A percentile compares a stretch with the other conserved stretches of the same genome.
phyloP scores from a whole-genome alignment of 2,113 vertebrate genomes.

The Sorex fumeus region DNA sequence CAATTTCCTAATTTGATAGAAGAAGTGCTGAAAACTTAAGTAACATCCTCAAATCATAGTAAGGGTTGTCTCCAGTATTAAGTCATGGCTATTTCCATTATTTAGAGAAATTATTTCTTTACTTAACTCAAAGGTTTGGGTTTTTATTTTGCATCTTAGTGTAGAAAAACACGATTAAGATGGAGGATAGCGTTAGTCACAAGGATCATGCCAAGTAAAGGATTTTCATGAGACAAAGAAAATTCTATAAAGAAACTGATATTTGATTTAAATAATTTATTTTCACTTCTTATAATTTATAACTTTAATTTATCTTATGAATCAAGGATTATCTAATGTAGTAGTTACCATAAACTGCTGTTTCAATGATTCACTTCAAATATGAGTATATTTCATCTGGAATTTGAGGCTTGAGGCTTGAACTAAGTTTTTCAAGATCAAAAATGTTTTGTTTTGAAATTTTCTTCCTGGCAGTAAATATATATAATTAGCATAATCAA shows the following conservation, averaged over 20 bases:
- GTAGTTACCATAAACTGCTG: not conserved
- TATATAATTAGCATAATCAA: not conserved
- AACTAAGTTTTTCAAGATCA: constrained; percentile 46
- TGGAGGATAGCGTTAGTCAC: not conserved
- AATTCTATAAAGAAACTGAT: not conserved
- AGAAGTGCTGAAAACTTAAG: not conserved
- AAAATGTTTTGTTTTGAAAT: constrained; percentile 36
- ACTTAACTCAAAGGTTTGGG: not conserved
- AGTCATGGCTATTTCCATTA: not conserved
- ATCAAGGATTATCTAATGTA: not conserved
- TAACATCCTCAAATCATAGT: not conserved
- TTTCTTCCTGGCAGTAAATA: not conserved
- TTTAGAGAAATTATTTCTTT: not conserved
- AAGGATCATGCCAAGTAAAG: not conserved
- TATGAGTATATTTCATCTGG: not conserved
- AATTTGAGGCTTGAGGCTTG: not conserved
- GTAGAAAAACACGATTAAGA: not conserved
- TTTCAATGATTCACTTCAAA: not conserved
- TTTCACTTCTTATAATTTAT: constrained; percentile 35
- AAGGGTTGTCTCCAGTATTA: not conserved
- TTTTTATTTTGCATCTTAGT: not conserved
- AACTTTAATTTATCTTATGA: not conserved
- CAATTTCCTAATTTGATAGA: not conserved
- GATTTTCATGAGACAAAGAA: constrained; percentile 23
- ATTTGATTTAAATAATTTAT: constrained; percentile 37